phyloP scores from a whole-genome alignment of 2,113 vertebrate genomes.

The Rhinoderma darwinii region DNA sequence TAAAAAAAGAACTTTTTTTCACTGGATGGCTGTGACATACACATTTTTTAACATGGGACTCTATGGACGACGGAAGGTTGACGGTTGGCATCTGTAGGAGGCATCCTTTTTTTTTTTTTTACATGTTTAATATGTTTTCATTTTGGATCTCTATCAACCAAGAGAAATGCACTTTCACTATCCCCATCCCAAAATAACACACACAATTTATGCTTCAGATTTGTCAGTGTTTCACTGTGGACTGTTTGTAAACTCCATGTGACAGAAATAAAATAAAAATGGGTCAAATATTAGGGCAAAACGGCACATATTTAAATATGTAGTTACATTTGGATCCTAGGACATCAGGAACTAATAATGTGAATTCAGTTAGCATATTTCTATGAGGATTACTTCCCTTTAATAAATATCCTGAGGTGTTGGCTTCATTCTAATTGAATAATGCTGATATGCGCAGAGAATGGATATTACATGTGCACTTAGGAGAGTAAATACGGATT shows the following conservation, averaged over 20 bases:
- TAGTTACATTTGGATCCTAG: not conserved
- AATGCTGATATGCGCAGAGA: not conserved
- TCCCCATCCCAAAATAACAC: too few species aligned
- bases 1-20: too few species aligned
- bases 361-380: not conserved
- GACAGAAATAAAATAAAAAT: too few species aligned
- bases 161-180: not conserved
- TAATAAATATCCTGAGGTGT: constrained; percentile 35
- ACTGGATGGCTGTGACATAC: too few species aligned
- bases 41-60: too few species aligned
- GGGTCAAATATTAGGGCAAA: too few species aligned
- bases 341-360: not conserved
- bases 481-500: not conserved
- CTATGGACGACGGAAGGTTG: too few species aligned
- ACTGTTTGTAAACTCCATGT: not conserved
- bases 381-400: constrained; percentile 6
- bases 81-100: too few species aligned
- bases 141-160: not conserved
- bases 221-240: not conserved
- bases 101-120: too few species aligned
- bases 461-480: not conserved
- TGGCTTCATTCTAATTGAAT: not conserved
- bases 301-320: not conserved
- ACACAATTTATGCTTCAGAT: too few species aligned
- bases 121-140: not conserved